phyloP scores from a whole-genome alignment of 2,113 vertebrate species.

The Leucopsar rothschildi region DNA sequence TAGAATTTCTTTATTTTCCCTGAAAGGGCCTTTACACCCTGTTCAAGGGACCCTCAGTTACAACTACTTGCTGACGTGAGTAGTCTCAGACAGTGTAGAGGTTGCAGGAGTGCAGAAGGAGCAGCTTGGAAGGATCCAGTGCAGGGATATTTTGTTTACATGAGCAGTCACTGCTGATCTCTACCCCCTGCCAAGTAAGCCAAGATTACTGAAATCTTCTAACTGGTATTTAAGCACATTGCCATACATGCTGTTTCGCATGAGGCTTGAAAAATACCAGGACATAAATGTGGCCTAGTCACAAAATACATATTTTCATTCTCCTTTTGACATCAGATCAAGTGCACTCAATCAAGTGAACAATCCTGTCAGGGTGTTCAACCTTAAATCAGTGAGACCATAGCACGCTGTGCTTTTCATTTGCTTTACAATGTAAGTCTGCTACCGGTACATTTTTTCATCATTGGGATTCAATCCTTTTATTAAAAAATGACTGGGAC shows the following conservation, averaged over 20 bases:
- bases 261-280: neutral
- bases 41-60: neutral
- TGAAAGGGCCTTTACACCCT: neutral
- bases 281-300: neutral
- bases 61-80: neutral
- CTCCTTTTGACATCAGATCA: neutral
- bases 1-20: neutral
- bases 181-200: neutral
- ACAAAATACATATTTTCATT: neutral
- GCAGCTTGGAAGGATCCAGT: neutral
- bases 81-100: neutral
- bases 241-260: neutral
- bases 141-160: neutral
- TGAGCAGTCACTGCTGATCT: neutral
- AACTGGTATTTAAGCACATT: neutral
- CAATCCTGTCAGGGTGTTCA: neutral
- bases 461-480: neutral
- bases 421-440: neutral
- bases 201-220: constrained; percentile 23
- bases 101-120: neutral
- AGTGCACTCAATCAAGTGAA: neutral
- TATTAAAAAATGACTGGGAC: neutral
- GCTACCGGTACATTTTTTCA: neutral
- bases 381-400: neutral
- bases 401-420: neutral